A percentile compares a stretch with the other conserved stretches of the same genome.
Evolutionary conservation across 2,888 invertebrate species (phyloP).

Genomic region (Chaitophorus viminalis): DNA sequence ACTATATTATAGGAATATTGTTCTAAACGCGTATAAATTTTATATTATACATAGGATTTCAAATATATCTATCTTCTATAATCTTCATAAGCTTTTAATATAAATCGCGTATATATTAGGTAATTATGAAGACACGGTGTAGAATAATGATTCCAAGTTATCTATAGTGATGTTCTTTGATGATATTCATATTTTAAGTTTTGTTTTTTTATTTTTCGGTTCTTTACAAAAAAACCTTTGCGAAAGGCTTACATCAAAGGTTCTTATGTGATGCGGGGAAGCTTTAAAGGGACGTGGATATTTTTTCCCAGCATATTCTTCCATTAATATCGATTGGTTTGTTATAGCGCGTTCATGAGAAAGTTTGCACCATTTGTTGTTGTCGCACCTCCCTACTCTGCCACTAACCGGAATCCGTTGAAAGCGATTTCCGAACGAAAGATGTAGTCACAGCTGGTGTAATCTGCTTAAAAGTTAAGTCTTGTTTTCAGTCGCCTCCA

Average conservation of each 20-base stretch:
- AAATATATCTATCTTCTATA: too few species aligned
- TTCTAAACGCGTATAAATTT: too few species aligned
- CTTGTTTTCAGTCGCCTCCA: conserved; percentile 52
- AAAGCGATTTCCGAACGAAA: conserved; percentile 60
- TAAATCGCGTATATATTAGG: too few species aligned
- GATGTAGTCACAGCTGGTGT: conserved; percentile 61
- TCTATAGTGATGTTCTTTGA: background rate
- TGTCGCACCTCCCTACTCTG: conserved; percentile 2
- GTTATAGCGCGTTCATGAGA: conserved; percentile 43
- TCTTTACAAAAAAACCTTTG: background rate
- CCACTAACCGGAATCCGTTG: conserved; percentile 40
- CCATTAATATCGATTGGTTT: conserved; percentile 58
- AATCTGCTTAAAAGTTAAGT: conserved; percentile 62
- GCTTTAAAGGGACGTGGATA: conserved; percentile 28
- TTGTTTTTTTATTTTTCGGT: background rate
- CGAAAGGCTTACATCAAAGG: conserved; percentile 33
- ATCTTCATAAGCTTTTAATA: too few species aligned
- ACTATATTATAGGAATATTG: too few species aligned
- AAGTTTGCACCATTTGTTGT: conserved; percentile 56
- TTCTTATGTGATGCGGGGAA: background rate
- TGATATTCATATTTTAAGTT: conserved; percentile 1
- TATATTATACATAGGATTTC: too few species aligned
- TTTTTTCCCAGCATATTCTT: conserved; percentile 32
- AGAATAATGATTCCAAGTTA: background rate
- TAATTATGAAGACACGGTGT: background rate